A percentile compares a stretch with the other conserved stretches of the same genome.
phyloP scores from a whole-genome alignment of 2,888 invertebrate species.

The Dryocosmus kuriphilus region DNA sequence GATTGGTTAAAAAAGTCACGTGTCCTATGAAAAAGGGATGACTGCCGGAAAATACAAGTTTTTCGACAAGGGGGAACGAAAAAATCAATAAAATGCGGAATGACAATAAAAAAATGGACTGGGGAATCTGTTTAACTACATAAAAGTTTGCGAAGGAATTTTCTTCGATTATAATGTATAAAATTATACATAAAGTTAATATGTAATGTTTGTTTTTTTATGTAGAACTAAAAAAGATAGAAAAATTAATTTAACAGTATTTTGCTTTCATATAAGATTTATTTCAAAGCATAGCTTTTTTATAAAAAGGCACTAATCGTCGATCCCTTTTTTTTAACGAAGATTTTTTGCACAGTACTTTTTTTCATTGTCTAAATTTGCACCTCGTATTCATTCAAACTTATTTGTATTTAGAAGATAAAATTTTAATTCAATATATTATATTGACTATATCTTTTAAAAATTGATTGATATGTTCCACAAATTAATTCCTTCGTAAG shows the following conservation, averaged over 20 bases:
- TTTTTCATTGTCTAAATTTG: not conserved
- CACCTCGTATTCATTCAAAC: not conserved
- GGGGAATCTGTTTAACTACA: not conserved
- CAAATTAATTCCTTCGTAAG: not conserved
- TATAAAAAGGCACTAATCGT: constrained; percentile 29
- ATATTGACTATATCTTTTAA: not conserved
- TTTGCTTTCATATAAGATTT: not conserved
- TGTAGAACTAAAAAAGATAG: no score
- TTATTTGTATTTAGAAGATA: not conserved
- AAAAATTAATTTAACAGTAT: not conserved
- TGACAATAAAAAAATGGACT: not conserved
- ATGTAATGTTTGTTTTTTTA: no score
- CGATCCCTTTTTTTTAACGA: not conserved
- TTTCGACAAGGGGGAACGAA: not conserved
- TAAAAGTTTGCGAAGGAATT: not conserved
- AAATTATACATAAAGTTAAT: not conserved
- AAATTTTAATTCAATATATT: not conserved
- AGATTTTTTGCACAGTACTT: not conserved
- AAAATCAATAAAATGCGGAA: constrained; percentile 25
- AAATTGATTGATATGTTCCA: not conserved
- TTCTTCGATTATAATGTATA: not conserved
- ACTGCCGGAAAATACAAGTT: constrained; percentile 10
- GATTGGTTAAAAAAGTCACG: constrained; percentile 10
- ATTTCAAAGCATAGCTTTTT: not conserved
- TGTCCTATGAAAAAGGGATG: not conserved